Evolutionary conservation across 1,140 invertebrate genomes (phyloP).

Genomic region (Gonatopus flavifemur): DNA sequence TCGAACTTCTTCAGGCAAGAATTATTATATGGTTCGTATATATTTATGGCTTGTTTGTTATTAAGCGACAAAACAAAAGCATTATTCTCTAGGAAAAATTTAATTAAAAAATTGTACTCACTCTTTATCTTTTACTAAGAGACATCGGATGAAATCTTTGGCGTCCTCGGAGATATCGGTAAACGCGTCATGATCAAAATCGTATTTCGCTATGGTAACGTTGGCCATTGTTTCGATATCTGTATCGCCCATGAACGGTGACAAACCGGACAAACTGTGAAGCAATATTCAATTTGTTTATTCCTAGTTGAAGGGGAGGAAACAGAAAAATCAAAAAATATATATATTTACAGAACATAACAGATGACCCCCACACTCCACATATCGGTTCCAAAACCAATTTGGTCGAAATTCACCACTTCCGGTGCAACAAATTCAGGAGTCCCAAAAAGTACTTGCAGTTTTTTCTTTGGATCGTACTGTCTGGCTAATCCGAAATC

Average conservation of each 20-base stretch:
- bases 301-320: background rate
- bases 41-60: too few relatives aligned
- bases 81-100: too few relatives aligned
- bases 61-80: too few relatives aligned
- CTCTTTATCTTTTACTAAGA: constrained; percentile 89
- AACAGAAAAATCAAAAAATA: background rate
- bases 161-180: constrained; percentile 88
- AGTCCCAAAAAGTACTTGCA: constrained; percentile 94
- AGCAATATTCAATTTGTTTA: background rate
- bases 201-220: constrained; percentile 92
- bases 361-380: constrained; percentile 98
- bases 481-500: constrained; percentile 94
- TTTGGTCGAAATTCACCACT: constrained; percentile 97
- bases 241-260: constrained; percentile 97
- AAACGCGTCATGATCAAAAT: constrained; percentile 94
- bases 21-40: too few relatives aligned
- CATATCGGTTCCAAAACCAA: constrained; percentile 94
- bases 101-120: constrained; percentile 60
- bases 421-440: constrained; percentile 98
- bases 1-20: too few relatives aligned
- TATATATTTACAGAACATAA: constrained; percentile 90
- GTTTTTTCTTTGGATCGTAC: constrained; percentile 88
- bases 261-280: constrained; percentile 89
- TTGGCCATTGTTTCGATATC: constrained; percentile 97
- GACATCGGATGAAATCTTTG: constrained; percentile 88